Evolutionary conservation across 2,888 invertebrate species (phyloP).

Genomic region (Agrochola macilenta): DNA sequence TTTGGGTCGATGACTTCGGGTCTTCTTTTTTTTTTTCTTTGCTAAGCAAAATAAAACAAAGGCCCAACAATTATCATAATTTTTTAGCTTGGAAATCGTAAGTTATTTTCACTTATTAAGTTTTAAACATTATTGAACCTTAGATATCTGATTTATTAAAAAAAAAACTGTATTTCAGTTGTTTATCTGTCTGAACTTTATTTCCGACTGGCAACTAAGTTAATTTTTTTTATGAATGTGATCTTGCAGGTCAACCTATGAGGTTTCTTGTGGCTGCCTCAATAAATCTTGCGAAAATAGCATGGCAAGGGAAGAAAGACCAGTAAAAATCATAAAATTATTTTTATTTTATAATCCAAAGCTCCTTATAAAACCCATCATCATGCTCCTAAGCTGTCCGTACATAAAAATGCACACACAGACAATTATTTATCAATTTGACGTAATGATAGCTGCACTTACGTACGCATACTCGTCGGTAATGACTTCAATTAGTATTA

Average conservation of each 20-base stretch:
- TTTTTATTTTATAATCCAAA: neutral
- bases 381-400: slow-evolving; percentile 17
- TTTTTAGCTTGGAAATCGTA: neutral
- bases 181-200: neutral
- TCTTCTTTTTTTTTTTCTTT: neutral
- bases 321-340: neutral
- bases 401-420: slow-evolving; percentile 72
- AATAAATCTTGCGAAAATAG: neutral
- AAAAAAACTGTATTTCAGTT: neutral
- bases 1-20: slow-evolving; percentile 11
- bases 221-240: no score
- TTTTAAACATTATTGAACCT: neutral
- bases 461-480: slow-evolving; percentile 67
- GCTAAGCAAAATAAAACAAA: neutral
- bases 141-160: neutral
- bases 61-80: neutral
- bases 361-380: slow-evolving; percentile 1
- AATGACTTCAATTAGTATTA: slow-evolving; percentile 80
- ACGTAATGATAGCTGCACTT: slow-evolving; percentile 78
- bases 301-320: neutral
- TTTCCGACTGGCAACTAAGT: neutral
- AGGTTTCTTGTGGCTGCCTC: no score
- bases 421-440: slow-evolving; percentile 88
- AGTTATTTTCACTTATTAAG: neutral
- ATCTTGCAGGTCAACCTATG: no score